Evolutionary conservation across 2,888 invertebrate genomes (phyloP), one percentile per base, ranked within the genome.

Genomic region (Xylota sylvarum): DNA sequence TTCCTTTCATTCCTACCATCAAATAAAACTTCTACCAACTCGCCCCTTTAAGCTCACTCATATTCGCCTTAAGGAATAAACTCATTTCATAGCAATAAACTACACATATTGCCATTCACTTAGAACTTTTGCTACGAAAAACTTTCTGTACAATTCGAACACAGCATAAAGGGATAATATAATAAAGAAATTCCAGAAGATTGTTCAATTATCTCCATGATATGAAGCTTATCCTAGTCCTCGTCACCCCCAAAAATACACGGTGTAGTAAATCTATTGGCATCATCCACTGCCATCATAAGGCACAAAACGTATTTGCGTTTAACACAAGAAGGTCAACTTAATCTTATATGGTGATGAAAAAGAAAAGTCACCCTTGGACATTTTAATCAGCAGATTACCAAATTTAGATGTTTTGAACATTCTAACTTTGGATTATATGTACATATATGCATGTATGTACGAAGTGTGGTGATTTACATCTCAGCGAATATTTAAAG

Each of bases 131-230:
- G n/a, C 19, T 58, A 27, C 10, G 58, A 46, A 56, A 43, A 35
- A 60, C 12, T 52, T 62, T 43, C 12, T 50, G 12, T 37, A 46
- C 30, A 46, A 62, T 62, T 46, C 52, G 56, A 77, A 72, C 65
- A 64, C 64, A 70, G 37, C 58, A 70, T 56, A 37, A 65, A 65
- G 40, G 56, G 65, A 65, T 77, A 82, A 76, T 76, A 14, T 76
- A 76, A 77, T 82, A 77, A 82, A 77, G 82, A 70, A 82, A 27
- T 72, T 72, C 65, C 30, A 27, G 23, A 82, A 70, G 82, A 82
- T 77, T 82, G 82, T 70, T 77, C 77, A 82, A 82, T 82, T 82
- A 73, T 73, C 73, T 50, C 30, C 27, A 40, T 62, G 73, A 77
- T 50, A 77, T 70, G 56, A 50, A 64, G 64, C 64, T 58, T 64